Percentiles rank a stretch among this genome's conserved stretches.
phyloP scores from a whole-genome alignment of 2,797 vertebrate species.

The Cossypha heuglini region DNA sequence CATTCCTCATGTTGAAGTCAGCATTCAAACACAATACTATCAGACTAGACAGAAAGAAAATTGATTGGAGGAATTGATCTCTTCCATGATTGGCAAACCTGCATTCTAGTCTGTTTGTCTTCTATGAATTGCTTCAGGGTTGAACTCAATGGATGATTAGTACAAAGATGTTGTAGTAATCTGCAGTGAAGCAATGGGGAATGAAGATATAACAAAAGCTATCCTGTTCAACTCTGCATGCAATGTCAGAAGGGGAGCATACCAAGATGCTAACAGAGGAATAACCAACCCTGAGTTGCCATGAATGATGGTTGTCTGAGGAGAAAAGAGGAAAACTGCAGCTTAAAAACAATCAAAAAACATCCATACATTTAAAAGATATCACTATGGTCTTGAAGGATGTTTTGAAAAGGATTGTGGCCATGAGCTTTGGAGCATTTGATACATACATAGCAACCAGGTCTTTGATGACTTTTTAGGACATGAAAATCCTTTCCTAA shows the following conservation, averaged over 20 bases:
- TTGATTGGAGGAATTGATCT: not conserved
- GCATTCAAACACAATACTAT: not conserved
- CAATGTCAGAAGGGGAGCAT: not conserved
- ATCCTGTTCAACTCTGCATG: not conserved
- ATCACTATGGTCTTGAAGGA: not conserved
- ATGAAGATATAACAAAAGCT: not conserved
- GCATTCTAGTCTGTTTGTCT: not conserved
- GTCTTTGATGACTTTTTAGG: not conserved
- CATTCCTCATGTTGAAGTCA: not conserved
- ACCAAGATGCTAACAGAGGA: not conserved
- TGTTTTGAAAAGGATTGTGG: not conserved
- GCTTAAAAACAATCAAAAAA: not conserved
- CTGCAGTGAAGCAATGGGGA: not conserved
- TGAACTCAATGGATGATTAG: not conserved
- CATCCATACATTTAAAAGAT: not conserved
- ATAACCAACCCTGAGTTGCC: not conserved
- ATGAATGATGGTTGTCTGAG: not conserved
- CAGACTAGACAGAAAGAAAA: not conserved
- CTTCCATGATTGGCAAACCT: not conserved
- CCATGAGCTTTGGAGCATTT: fast-evolving
- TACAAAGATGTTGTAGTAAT: not conserved
- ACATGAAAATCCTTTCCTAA: not conserved
- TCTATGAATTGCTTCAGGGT: not conserved
- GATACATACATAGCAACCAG: not conserved
- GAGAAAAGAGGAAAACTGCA: not conserved